These are phyloP conservation scores for Aramus guarauna DNA, from an alignment of 2,113 vertebrate genomes.

Conservation along the genomic window DNA sequence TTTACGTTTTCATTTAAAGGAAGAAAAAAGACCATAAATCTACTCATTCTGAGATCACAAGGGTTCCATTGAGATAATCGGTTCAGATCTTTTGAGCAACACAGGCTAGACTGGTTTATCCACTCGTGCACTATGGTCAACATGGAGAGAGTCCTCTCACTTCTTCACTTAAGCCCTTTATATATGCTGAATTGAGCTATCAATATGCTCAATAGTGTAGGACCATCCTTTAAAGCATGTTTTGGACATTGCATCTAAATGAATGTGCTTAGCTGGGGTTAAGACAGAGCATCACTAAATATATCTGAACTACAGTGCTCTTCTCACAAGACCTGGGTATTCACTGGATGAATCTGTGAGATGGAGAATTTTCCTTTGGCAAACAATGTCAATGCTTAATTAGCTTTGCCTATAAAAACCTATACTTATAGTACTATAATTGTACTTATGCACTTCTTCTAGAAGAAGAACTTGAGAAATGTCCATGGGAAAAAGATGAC, in stretches of 20 bases:
- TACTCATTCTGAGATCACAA: background rate
- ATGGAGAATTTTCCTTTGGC: background rate
- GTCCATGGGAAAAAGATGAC: background rate
- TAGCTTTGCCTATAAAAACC: background rate
- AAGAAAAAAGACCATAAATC: background rate
- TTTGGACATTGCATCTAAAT: background rate
- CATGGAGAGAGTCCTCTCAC: background rate
- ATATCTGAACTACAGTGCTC: background rate
- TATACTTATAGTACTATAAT: background rate
- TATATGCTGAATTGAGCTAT: background rate
- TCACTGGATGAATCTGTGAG: background rate
- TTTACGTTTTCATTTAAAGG: background rate
- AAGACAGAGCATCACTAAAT: background rate
- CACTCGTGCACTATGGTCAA: background rate
- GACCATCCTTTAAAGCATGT: background rate
- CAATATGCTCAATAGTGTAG: background rate
- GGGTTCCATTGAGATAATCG: background rate
- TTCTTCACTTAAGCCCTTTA: background rate
- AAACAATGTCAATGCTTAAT: background rate
- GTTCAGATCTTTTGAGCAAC: background rate
- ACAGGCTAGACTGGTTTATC: background rate
- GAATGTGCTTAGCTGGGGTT: background rate
- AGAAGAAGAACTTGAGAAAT: background rate
- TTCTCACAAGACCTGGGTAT: background rate
- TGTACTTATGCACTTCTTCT: background rate